Conservation (phyloP, 1,140 invertebrate species). For the Augochlora pura region DNA sequence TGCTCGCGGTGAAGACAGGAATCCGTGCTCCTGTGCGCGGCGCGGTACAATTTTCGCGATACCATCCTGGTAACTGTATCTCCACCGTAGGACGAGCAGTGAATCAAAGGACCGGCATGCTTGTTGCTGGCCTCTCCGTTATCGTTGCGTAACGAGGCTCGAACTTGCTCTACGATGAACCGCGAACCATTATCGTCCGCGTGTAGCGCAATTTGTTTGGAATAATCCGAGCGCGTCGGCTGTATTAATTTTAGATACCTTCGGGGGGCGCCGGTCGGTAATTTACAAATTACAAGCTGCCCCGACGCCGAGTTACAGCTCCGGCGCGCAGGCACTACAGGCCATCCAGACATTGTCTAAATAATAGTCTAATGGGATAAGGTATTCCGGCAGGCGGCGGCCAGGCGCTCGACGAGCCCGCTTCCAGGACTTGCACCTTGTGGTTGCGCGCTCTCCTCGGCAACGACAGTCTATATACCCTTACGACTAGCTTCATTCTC, state of each 20-base stretch:
- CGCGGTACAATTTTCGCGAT: slow-evolving; percentile 14
- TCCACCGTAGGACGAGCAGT: not conserved
- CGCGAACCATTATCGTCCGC: no score
- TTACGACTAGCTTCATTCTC: slow-evolving; percentile 60
- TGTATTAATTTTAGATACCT: slow-evolving; percentile 30
- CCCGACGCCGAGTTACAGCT: slow-evolving; percentile 13
- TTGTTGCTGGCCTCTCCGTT: not conserved
- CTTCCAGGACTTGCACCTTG: slow-evolving; percentile 41
- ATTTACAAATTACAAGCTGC: slow-evolving; percentile 53
- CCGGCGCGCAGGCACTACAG: not conserved
- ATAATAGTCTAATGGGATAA: slow-evolving; percentile 61
- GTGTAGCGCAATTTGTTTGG: no score
- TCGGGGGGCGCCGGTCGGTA: slow-evolving; percentile 23
- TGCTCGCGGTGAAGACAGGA: not conserved
- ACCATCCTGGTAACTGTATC: not conserved
- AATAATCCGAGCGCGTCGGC: slow-evolving; percentile 19
- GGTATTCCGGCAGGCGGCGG: slow-evolving; percentile 14
- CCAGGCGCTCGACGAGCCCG: not conserved
- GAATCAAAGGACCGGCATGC: not conserved
- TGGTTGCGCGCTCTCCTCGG: slow-evolving; percentile 16
- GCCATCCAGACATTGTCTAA: slow-evolving; percentile 52
- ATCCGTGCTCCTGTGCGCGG: slow-evolving; percentile 2
- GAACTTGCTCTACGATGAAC: not conserved
- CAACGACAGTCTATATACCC: slow-evolving; percentile 56
- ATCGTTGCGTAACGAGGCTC: not conserved